Evolutionary conservation across 2,888 invertebrate genomes (phyloP).

Genomic region (Eupithecia insigniata): DNA sequence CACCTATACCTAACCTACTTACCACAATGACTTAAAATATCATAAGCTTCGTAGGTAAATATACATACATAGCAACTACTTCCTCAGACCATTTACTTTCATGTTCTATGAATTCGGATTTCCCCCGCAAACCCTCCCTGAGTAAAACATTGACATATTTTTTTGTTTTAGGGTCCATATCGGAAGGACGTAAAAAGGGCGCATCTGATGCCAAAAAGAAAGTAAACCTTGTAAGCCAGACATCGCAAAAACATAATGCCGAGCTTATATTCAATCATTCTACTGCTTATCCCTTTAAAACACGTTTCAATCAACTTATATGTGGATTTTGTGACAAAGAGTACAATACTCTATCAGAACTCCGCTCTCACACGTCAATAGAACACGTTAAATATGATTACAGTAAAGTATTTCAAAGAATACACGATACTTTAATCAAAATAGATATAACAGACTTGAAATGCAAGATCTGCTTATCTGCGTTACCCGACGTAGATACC

Average conservation of each 20-base stretch:
- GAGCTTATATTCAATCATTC: constrained; percentile 74
- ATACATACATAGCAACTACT: neutral
- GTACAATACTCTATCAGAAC: constrained; percentile 61
- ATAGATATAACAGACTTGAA: constrained; percentile 75
- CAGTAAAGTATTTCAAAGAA: constrained; percentile 75
- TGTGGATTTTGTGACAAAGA: constrained; percentile 76
- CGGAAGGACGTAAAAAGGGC: constrained; percentile 72
- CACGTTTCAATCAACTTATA: constrained; percentile 73
- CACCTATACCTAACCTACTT: neutral
- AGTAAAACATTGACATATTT: constrained; percentile 70
- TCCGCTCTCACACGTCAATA: constrained; percentile 69
- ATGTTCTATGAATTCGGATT: neutral
- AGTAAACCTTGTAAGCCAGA: constrained; percentile 76
- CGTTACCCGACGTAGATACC: constrained; percentile 66
- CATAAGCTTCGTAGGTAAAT: neutral
- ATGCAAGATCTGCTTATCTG: constrained; percentile 69
- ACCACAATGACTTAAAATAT: neutral
- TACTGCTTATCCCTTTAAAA: constrained; percentile 77
- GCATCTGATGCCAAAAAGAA: constrained; percentile 72
- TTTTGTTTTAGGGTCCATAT: constrained; percentile 80
- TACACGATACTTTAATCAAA: constrained; percentile 75
- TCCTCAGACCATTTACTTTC: neutral
- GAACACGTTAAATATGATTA: constrained; percentile 70
- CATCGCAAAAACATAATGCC: constrained; percentile 76
- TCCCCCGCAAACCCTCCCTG: no score